Base-by-base conservation (phyloP, 1,140 invertebrate species). In the Dendroctonus valens region DNA sequence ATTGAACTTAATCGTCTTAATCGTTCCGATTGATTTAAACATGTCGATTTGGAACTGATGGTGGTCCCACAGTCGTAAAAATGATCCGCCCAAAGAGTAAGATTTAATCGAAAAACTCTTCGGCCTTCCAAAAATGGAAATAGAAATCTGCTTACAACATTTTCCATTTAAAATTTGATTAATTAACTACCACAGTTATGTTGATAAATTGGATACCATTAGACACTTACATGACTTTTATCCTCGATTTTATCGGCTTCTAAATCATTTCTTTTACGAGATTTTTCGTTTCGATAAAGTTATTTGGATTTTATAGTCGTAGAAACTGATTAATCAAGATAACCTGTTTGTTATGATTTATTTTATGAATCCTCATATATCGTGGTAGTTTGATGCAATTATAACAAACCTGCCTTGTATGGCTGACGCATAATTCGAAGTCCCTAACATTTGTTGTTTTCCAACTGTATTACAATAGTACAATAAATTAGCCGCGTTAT, bases 201-300 rank as follows among this genome's bases (percentile, higher is more conserved):
- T 52, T 61, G 59, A 61, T 61, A 51, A 51, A 61, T 51, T 11
- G 40, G 59, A 52, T 26, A 39, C 49, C 49, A 41, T 52, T 40
- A 40, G 48, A 51, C 48, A 26, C 40, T 41, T 61, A 61, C 59
- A 61, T 15, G 59, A 41, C 40, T 52, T 52, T 61, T 61, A 61
- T 61, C 59, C 46, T 52, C 38, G 49, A 61, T 61, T 61, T 41
- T 51, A 61, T 61, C 59, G 26, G 49, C 14, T n/a, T 61, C 41
- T 61, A 61, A 61, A 41, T 61, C 59, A 37, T 61, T 14, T 51
- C 59, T 61, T 51, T 37, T 50, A 61, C 38, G 26, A 61, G 48
- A 61, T 57, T 52, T n/a, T 59, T 59, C n/a, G 6, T 7, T 48
- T 2, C 48, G 58, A 59, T 53, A 53, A 53, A 26, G 37, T 39